Conservation (phyloP, 1,140 invertebrate species). For the Pantala flavescens region DNA sequence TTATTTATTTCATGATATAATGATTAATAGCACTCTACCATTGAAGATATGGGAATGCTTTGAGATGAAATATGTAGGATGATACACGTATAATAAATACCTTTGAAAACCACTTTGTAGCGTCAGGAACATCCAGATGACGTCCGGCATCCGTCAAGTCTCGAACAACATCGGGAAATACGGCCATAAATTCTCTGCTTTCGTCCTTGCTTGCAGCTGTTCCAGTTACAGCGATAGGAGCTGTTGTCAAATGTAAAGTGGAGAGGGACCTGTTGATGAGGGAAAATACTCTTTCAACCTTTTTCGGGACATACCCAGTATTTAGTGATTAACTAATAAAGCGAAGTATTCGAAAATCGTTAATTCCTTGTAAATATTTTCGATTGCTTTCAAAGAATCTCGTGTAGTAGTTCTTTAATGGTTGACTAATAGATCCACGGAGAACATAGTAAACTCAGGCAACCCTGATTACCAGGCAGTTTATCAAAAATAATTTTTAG, state of each 20-base stretch:
- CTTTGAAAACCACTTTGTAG: constrained; percentile 67
- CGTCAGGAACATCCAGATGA: constrained; percentile 60
- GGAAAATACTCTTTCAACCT: constrained; percentile 17
- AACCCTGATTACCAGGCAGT: too few species aligned
- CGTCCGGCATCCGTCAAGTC: constrained; percentile 64
- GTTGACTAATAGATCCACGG: too few species aligned
- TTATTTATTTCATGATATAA: too few species aligned
- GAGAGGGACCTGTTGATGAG: constrained; percentile 30
- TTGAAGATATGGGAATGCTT: too few species aligned
- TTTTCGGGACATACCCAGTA: neutral
- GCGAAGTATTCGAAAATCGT: neutral
- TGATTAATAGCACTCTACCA: too few species aligned
- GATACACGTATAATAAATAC: too few species aligned
- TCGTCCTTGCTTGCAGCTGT: constrained; percentile 61
- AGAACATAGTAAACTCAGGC: too few species aligned
- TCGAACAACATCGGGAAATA: constrained; percentile 74
- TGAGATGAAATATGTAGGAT: too few species aligned
- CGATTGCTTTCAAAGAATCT: neutral
- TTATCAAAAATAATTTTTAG: too few species aligned
- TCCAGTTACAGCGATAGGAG: constrained; percentile 46
- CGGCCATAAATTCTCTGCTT: constrained; percentile 70
- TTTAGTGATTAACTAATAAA: neutral
- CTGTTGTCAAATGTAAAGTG: constrained; percentile 32
- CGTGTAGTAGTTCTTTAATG: too few species aligned
- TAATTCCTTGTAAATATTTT: neutral